Percentiles rank a stretch among this genome's conserved stretches.
Evolutionary conservation across 2,113 vertebrate genomes (phyloP).

Genomic region (Mesoclemmys tuberculata): DNA sequence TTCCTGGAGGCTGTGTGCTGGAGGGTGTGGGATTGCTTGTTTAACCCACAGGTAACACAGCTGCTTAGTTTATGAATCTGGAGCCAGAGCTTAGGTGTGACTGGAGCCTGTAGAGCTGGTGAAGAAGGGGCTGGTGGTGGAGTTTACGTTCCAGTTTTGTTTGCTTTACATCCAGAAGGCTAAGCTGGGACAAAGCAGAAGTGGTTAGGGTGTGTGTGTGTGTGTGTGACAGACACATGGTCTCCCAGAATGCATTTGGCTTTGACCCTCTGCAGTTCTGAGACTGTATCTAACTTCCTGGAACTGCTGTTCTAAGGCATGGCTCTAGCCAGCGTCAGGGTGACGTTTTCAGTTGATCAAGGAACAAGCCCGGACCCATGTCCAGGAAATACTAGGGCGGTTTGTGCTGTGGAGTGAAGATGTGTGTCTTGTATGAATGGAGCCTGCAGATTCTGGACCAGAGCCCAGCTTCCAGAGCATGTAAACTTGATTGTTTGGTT

Average conservation of each 20-base stretch:
- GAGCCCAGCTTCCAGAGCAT: neutral
- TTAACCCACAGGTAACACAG: neutral
- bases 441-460: rapidly evolving
- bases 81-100: neutral
- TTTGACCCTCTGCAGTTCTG: rapidly evolving
- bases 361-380: neutral
- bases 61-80: rapidly evolving
- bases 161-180: rapidly evolving
- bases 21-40: neutral
- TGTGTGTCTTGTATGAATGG: too few relatives aligned
- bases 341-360: rapidly evolving
- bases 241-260: rapidly evolving
- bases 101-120: neutral
- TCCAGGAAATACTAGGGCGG: neutral
- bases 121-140: neutral
- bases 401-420: neutral
- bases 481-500: rapidly evolving
- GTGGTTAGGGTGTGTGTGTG: rapidly evolving
- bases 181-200: neutral
- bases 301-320: neutral
- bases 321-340: rapidly evolving
- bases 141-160: rapidly evolving
- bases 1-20: constrained; percentile 3
- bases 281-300: rapidly evolving
- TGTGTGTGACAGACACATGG: rapidly evolving